Conservation (phyloP, 2,888 invertebrate genomes). For the Exephanes ischioxanthus region DNA sequence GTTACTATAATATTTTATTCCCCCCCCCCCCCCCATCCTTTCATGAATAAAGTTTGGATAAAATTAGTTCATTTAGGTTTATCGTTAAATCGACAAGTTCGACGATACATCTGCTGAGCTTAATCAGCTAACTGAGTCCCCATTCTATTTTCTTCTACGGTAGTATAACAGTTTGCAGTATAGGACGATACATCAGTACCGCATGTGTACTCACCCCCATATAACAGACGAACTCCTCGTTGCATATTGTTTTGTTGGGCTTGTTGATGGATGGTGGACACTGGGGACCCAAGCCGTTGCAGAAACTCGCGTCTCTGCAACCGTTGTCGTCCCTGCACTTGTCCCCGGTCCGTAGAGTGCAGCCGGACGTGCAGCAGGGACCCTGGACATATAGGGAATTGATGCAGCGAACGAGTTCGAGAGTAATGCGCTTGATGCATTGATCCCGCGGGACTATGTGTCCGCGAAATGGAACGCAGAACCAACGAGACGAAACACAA, state of each 20-base stretch:
- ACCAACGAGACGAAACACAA: constrained; percentile 29
- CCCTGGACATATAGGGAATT: constrained; percentile 87
- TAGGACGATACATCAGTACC: constrained; percentile 18
- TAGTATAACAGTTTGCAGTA: background rate
- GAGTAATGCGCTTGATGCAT: constrained; percentile 61
- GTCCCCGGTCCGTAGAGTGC: constrained; percentile 92
- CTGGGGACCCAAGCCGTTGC: constrained; percentile 93
- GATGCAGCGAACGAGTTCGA: constrained; percentile 54
- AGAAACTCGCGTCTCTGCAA: constrained; percentile 95
- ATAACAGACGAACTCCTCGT: constrained; percentile 97
- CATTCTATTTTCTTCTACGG: background rate
- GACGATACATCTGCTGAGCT: background rate
- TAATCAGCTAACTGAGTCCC: background rate
- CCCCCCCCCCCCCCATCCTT: no score
- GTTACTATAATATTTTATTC: no score
- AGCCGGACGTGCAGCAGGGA: constrained; percentile 95
- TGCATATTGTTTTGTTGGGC: constrained; percentile 96
- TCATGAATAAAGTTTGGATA: background rate
- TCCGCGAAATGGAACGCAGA: constrained; percentile 40
- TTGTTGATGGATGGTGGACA: constrained; percentile 96
- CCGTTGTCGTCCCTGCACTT: constrained; percentile 97
- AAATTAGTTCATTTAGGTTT: background rate
- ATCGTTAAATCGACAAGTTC: background rate
- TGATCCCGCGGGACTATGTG: constrained; percentile 50
- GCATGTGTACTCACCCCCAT: constrained; percentile 91